Base-by-base conservation (phyloP, 2,888 invertebrate genomes). In the Neoaliturus tenellus region DNA sequence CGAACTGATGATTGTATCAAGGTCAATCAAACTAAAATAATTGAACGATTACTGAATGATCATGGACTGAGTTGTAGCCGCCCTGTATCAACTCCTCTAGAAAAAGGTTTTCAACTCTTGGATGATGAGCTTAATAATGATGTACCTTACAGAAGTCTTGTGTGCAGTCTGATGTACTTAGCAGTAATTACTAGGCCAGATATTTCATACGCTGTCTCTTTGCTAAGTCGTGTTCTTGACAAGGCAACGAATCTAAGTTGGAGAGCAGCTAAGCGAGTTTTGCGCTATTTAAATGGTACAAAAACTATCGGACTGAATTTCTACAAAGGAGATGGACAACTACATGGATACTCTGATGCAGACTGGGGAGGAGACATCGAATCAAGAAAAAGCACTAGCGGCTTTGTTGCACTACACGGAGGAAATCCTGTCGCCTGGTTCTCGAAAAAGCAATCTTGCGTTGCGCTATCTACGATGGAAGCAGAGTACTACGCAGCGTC, bases 191-290 rank as follows among this genome's bases (percentile, higher is more conserved):
- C 51, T 23, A 51, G 51, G 23, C 39, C 44, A 58, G 62, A 17
- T 17, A 58, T 28, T 35, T 55, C 58, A 58, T 75, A 73, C 80
- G 10, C 80, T 12, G 83, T 84, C 2, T 73, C 73, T 31, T 58
- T 80, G 33, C 31, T 85, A 51, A 85, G 84, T 55, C 78, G 83
- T 35, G 69, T 84, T 17, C 71, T 80, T 17, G 73, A 78, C 44
- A 80, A 62, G n/a, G 69, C 39, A 23, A 71, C 35, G 1, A 41
- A 71, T 14, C 35, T 67, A 62, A 81, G 62, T 12, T 85, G 82
- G 85, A 20, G 33, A 23, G 84, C 85, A 44, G 84, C 85, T 6
- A 85, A 84, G 55, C 39, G 84, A 25, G 84, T 85, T 10, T 58
- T 85, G 12, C 58, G 78, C 25, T 85, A 84, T 58, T 62, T 85